These are phyloP conservation scores for Steatocranus sp. DNA, from an alignment of 2,797 vertebrate species.

Conservation along the genomic window DNA sequence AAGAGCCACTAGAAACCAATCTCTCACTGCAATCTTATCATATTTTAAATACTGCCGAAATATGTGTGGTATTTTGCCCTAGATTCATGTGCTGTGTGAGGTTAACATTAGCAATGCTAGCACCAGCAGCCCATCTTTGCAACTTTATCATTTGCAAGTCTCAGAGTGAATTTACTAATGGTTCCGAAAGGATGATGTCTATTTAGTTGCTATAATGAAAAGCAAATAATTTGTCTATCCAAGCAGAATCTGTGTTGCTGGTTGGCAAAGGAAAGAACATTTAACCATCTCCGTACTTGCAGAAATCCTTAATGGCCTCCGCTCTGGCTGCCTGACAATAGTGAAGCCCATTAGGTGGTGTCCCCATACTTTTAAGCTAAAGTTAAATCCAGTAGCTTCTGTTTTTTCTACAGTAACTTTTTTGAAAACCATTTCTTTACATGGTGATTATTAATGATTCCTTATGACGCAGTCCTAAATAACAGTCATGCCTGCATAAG, in stretches of 20 bases:
- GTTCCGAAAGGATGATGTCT: not conserved
- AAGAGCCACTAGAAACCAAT: not conserved
- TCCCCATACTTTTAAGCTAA: not conserved
- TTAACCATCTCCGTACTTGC: not conserved
- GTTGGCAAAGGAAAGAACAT: not conserved
- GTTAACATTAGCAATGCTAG: not conserved
- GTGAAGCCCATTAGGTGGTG: not conserved
- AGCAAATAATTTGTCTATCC: not conserved
- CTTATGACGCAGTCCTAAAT: not conserved
- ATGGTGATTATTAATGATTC: not conserved
- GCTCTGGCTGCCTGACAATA: not conserved
- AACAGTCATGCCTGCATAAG: accelerated
- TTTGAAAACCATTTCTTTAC: not conserved
- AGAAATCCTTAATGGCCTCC: not conserved
- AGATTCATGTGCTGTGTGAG: not conserved
- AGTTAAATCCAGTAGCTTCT: not conserved
- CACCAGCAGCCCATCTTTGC: not conserved
- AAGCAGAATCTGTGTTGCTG: not conserved
- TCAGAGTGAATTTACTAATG: not conserved
- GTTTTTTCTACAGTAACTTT: accelerated
- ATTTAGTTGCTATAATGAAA: not conserved
- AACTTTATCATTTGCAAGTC: accelerated
- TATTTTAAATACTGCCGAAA: not conserved
- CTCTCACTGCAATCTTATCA: accelerated
- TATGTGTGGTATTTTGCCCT: accelerated